Evolutionary conservation across 2,888 invertebrate genomes (phyloP).

Genomic region (Emmelina monodactyla): DNA sequence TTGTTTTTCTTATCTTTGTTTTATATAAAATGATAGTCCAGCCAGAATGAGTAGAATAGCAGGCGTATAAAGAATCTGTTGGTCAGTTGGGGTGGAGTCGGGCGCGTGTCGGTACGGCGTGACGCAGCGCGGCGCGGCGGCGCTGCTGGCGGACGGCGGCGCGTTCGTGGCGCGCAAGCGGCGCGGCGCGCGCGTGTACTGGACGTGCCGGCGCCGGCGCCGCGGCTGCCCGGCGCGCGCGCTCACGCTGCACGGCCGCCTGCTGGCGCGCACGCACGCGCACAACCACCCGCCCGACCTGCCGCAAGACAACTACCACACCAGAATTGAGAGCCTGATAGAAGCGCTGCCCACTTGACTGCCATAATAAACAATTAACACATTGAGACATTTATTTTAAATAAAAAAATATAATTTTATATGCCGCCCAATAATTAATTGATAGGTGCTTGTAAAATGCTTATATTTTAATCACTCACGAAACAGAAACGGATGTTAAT

Average conservation of each 20-base stretch:
- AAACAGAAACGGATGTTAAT: too few relatives aligned
- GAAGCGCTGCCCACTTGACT: constrained; percentile 31
- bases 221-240: constrained; percentile 44
- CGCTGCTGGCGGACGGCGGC: constrained; percentile 42
- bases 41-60: too few relatives aligned
- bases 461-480: too few relatives aligned
- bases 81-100: neutral
- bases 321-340: constrained; percentile 48
- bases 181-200: constrained; percentile 49
- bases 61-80: too few relatives aligned
- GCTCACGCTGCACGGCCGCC: constrained; percentile 38
- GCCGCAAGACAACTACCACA: constrained; percentile 26
- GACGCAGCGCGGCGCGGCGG: constrained; percentile 52
- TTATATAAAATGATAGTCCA: too few relatives aligned
- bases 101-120: constrained; percentile 41
- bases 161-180: constrained; percentile 49
- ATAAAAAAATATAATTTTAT: too few relatives aligned
- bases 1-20: too few relatives aligned
- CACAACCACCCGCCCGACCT: constrained; percentile 39
- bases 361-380: neutral
- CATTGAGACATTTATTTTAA: neutral
- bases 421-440: too few relatives aligned
- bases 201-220: constrained; percentile 44
- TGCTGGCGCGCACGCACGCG: constrained; percentile 24
- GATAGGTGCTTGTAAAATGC: too few relatives aligned